Evolutionary conservation across 2,888 invertebrate genomes (phyloP).

Genomic region (Euzophera pinguis): DNA sequence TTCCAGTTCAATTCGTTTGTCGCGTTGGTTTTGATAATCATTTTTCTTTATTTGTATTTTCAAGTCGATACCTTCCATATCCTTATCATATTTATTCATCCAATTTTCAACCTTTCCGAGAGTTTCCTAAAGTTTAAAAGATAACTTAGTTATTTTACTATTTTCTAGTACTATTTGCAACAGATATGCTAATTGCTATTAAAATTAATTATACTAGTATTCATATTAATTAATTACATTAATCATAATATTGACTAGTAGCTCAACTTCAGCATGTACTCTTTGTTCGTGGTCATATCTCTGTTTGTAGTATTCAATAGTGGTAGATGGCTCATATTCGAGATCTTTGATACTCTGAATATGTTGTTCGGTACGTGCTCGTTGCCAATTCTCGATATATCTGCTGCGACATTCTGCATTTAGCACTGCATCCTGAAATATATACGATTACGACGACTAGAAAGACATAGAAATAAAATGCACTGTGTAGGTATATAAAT

Average conservation of each 20-base stretch:
- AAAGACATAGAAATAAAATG: too few species aligned
- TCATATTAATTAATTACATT: conserved; percentile 43
- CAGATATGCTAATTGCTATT: too few species aligned
- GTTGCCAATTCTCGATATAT: conserved; percentile 54
- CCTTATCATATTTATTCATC: conserved; percentile 64
- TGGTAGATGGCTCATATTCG: conserved; percentile 32
- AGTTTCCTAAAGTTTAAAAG: conserved; percentile 44
- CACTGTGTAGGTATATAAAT: too few species aligned
- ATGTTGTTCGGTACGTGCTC: conserved; percentile 56
- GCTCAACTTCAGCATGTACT: conserved; percentile 58
- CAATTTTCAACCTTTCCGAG: conserved; percentile 50
- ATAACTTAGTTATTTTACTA: too few species aligned
- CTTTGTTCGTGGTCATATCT: conserved; percentile 50
- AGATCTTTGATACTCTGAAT: conserved; percentile 31
- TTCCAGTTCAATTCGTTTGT: conserved; percentile 40
- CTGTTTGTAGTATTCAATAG: conserved; percentile 45
- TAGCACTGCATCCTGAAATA: conserved; percentile 39
- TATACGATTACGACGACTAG: too few species aligned
- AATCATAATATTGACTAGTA: conserved; percentile 47
- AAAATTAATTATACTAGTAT: too few species aligned
- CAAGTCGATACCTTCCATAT: conserved; percentile 57
- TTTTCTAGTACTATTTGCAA: too few species aligned
- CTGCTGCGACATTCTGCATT: conserved; percentile 43
- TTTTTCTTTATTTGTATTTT: conserved; percentile 58
- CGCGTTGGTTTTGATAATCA: conserved; percentile 41